Conservation (phyloP, 1,140 invertebrate genomes). For the Papilio machaon region DNA sequence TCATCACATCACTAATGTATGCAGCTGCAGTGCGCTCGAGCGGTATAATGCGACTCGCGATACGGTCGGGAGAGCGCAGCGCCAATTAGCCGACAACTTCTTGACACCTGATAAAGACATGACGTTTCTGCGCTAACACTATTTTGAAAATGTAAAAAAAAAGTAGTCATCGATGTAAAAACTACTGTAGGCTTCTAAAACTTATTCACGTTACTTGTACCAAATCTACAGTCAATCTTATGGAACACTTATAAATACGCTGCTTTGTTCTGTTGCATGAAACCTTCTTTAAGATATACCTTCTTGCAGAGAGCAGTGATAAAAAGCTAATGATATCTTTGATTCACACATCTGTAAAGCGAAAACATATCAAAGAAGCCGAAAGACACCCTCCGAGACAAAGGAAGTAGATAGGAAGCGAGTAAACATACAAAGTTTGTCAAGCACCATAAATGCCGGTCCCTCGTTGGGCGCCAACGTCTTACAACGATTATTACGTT, state of each 20-base stretch:
- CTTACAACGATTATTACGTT: neutral
- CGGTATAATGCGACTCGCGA: slow-evolving; percentile 47
- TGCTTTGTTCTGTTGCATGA: too few species aligned
- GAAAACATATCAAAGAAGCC: neutral
- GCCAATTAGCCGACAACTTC: slow-evolving; percentile 6
- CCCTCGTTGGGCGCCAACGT: slow-evolving; percentile 37
- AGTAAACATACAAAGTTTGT: slow-evolving; percentile 29
- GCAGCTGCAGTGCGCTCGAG: slow-evolving; percentile 39
- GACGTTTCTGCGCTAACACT: neutral
- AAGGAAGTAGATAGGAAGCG: slow-evolving; percentile 26
- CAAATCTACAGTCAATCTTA: too few species aligned
- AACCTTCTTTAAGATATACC: too few species aligned
- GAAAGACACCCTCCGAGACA: slow-evolving; percentile 17
- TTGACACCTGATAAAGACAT: slow-evolving; percentile 35
- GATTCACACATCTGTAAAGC: neutral
- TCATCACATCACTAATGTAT: slow-evolving; percentile 7
- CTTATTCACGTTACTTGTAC: too few species aligned
- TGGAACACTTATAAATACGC: too few species aligned
- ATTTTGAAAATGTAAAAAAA: neutral
- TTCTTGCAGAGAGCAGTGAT: neutral
- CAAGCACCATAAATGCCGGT: slow-evolving; percentile 15
- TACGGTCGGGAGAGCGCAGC: slow-evolving; percentile 43
- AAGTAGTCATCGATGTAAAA: neutral
- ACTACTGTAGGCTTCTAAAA: neutral
- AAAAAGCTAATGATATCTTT: neutral